Percentiles rank a stretch among this genome's conserved stretches.
phyloP scores from a whole-genome alignment of 2,113 vertebrate species.

The Mungos mungo region DNA sequence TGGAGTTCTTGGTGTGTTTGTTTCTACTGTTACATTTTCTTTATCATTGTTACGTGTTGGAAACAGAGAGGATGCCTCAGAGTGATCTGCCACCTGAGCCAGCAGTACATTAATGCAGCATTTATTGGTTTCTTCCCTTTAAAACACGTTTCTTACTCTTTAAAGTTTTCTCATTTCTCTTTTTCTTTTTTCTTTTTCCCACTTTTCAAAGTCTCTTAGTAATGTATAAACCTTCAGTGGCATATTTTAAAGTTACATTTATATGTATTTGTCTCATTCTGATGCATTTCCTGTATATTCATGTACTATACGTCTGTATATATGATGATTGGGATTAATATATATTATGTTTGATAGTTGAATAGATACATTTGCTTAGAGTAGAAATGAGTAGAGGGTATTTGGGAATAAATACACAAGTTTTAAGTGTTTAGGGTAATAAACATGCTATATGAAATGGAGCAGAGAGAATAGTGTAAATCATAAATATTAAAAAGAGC shows the following conservation, averaged over 20 bases:
- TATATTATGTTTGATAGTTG: background rate
- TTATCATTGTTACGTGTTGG: background rate
- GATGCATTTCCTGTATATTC: background rate
- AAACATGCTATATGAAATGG: background rate
- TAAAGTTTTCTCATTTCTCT: background rate
- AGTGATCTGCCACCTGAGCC: background rate
- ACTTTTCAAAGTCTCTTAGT: background rate
- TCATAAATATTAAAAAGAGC: slow-evolving; percentile 55
- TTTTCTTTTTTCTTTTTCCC: background rate
- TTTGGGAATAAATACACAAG: background rate
- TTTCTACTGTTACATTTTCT: background rate
- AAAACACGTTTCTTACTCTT: background rate
- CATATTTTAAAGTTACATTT: background rate
- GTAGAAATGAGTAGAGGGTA: background rate
- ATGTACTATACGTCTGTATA: background rate
- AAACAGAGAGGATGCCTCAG: background rate
- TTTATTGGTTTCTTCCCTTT: background rate
- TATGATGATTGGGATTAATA: background rate
- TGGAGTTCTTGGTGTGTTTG: background rate
- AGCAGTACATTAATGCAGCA: background rate
- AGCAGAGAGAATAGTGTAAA: background rate
- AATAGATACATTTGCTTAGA: background rate
- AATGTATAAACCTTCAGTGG: background rate
- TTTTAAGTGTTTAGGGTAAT: slow-evolving; percentile 45
- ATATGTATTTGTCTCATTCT: background rate